These are phyloP conservation scores for Trichopoda pennipes DNA, from an alignment of 2,888 invertebrate species.

Conservation along the genomic window DNA sequence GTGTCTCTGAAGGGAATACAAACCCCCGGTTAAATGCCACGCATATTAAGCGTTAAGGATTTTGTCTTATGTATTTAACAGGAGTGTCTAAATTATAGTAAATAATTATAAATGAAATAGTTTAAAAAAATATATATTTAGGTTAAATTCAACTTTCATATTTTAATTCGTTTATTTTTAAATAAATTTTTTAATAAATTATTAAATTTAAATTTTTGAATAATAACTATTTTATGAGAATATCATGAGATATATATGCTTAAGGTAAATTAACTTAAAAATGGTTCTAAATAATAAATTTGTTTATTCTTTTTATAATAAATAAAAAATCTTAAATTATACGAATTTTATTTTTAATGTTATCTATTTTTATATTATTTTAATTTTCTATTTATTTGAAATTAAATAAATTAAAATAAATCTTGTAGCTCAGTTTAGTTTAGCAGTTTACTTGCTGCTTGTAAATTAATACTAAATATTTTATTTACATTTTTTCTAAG, in stretches of 20 bases:
- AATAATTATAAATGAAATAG: conserved; percentile 41
- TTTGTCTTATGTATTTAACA: conserved; percentile 16
- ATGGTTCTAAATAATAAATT: too few species aligned
- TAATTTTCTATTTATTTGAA: too few species aligned
- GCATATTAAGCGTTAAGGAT: conserved; percentile 27
- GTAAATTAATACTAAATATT: too few species aligned
- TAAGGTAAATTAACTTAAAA: too few species aligned
- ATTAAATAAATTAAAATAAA: too few species aligned
- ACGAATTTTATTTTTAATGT: background rate
- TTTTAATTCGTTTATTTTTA: too few species aligned
- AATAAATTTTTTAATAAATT: background rate
- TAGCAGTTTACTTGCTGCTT: too few species aligned
- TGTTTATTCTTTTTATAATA: background rate
- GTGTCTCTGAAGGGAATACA: conserved; percentile 45
- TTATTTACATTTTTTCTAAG: too few species aligned
- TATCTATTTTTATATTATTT: background rate
- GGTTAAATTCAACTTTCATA: conserved; percentile 5
- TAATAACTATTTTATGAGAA: too few species aligned
- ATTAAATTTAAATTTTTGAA: too few species aligned
- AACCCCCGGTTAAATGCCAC: conserved; percentile 24
- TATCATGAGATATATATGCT: too few species aligned
- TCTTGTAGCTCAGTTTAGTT: too few species aligned
- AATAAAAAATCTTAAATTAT: conserved; percentile 12
- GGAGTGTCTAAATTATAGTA: conserved; percentile 46
- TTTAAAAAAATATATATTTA: conserved; percentile 27